Evolutionary conservation across 2,888 invertebrate species (phyloP), one percentile per base, ranked within the genome.

Genomic region (Pelosia muscerda): DNA sequence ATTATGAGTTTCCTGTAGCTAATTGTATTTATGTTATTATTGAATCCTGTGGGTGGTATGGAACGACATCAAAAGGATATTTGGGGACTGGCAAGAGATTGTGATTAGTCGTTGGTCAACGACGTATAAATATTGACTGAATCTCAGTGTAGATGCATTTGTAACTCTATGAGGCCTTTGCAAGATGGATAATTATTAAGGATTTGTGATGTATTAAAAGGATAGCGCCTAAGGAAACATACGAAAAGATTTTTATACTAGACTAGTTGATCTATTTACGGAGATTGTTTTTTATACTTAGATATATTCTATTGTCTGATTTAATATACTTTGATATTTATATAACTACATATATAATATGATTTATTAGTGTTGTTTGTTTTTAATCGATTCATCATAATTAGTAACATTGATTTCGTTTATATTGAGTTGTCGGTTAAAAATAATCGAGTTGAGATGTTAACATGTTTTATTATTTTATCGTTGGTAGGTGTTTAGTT

Each of bases 281-380:
- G 94, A 95, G 95, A 95, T 95, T 95, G 95, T 95, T 95, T 95
- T 94, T 95, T 95, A 95, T 95, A 94, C 92, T 94, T 95, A 95
- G 93, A 95, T 92, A 93, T 94, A 95, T 94, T 93, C 90, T 95
- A 95, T 95, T 91, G 94, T 94, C 94, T 94, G 94, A 95, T 95
- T 94, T 95, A 91, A 93, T 92, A 93, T 94, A 92, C 92, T 92
- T 95, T 94, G 91, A 93, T 95, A 94, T 95, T 92, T 95, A 93
- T 93, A 90, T 92, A 89, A 87, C 88, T 90, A 88, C 91, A 90
- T 92, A 89, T 81, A 88, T 90, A 88, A 89, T 92, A 92, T 93
- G 92, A 92, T 94, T 95, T 95, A 94, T 94, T 94, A 92, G 93
- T 94, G 95, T 95, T 95, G 95, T 94, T 95, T 95, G 95, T 95